Evolutionary conservation across 1,140 invertebrate species (phyloP), one percentile per base, ranked within the genome.

Genomic region (Drosophila kikkawai): DNA sequence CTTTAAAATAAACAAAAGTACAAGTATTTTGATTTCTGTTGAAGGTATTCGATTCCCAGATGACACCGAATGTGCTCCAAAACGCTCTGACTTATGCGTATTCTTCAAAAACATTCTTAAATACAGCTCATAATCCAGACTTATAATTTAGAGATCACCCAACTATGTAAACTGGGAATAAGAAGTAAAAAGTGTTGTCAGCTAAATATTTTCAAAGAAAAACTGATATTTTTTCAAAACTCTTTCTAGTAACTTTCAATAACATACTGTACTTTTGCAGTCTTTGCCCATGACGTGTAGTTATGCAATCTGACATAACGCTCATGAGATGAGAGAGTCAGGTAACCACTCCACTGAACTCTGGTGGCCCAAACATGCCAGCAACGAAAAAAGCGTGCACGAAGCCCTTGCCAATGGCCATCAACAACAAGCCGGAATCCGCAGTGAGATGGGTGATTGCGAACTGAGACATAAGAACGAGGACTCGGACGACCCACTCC

Each of bases 401-500:
- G 44, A 61, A 70, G 50, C 65, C 68, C 67, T 74, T 79, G 69
- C 68, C 69, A 78, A 78, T 78, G 55, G 51, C 56, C 64, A 81
- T 75, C 71, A 71, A 76, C 65, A 81, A 71, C 65, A 36, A 22
- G 29, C 22, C 37, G 15, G 19, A 44, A 37, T 36, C 64, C 17
- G 34, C 39, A 67, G 58, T 64, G 55, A 32, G 36, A 42, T 71
- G 67, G 56, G 56, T 55, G 65, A 80, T 65, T 57, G 79, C 26
- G 47, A 26, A 79, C 57, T 73, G 76, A 75, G 60, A 61, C 48
- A 66, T 61, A 60, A 75, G 56, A 61, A 58, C 36, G 39, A 78
- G 50, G 44, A 71, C 47, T 69, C 57, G 48, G 66, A 79, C 60
- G 75, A 85, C 69, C 74, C 82, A 68, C 78, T 71, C 66, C 55